phyloP scores from a whole-genome alignment of 2,113 vertebrate genomes.

The Ifrita kowaldi region DNA sequence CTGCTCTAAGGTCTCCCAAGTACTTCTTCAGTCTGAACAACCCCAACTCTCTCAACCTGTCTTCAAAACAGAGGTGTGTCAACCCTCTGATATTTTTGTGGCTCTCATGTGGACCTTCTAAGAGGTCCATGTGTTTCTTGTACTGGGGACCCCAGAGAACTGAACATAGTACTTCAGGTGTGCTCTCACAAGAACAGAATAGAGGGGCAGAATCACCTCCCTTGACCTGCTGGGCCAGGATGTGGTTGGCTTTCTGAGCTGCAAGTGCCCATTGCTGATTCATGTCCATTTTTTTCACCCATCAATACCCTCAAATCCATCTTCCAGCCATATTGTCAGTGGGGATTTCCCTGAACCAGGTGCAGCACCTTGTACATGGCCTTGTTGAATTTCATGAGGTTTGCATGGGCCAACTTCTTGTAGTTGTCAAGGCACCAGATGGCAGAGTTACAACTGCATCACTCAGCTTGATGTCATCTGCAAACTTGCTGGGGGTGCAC shows the following conservation, averaged over 20 bases:
- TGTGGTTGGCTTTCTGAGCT: neutral
- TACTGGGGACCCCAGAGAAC: neutral
- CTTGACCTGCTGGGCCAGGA: neutral
- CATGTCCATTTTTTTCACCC: neutral
- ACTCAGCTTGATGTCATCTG: neutral
- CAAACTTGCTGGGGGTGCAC: neutral
- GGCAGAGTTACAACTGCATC: neutral
- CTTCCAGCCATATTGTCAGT: neutral
- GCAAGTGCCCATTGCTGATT: neutral
- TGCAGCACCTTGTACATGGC: neutral
- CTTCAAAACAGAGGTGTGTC: neutral
- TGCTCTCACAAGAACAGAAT: neutral
- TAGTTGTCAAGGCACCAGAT: neutral
- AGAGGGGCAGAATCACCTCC: neutral
- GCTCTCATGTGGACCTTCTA: neutral
- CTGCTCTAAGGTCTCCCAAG: neutral
- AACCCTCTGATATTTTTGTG: neutral
- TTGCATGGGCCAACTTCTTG: fast-evolving
- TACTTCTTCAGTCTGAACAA: neutral
- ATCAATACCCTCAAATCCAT: neutral
- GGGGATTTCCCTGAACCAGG: neutral
- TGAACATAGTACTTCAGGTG: neutral
- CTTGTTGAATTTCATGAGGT: neutral
- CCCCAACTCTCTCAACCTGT: neutral
- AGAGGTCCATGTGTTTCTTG: neutral